Evolutionary conservation across 2,113 vertebrate genomes (phyloP), one percentile per base, ranked within the genome.

Genomic region (Verasper variegatus): DNA sequence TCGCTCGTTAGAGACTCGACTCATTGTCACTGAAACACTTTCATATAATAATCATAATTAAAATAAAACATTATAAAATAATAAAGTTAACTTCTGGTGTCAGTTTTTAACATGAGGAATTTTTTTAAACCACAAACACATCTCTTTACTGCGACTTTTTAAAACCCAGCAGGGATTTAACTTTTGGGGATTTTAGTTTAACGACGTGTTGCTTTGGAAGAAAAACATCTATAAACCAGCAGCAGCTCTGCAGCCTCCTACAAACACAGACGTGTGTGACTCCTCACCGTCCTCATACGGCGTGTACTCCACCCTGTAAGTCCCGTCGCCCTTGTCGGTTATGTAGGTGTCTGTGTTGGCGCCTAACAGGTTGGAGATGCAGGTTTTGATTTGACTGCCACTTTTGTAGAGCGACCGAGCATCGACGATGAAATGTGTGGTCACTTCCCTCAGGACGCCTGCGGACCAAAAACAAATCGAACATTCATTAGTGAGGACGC

Each of bases 391-490:
- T 0, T 96, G 95, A 85, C 90, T 95, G 0, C 95, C 95, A 0
- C 86, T 93, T 65, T 95, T 94, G 15, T 86, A 93, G 18, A 94
- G 88, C 0, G 91, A 82, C 0, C 95, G 94, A 0, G 95, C 93
- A 0, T 98, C 97, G 71, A 98, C 96, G 0, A 83, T 95, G 91
- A 98, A 99, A 31, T 98, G 96, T 0, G 97, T 97, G 85, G 92
- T 92, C 69, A 98, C 97, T 69, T 98, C 97, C 1, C 95, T 94
- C 68, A 99, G 91, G 27, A 98, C 95, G 0, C 97, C 97, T 98
- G 92, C 0, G 14, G 31, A 74, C 10, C 49, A 71, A 13, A 37
- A n/a, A 62, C 20, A 56, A n/a, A 20, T 20, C 49, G 2, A 15
- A 45, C 42, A 4, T 13, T 20, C n/a, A 55, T n/a, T 2, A 24